Percentiles rank a stretch among this genome's conserved stretches.
phyloP scores from a whole-genome alignment of 2,113 vertebrate species.

The Chloroceryle aenea region DNA sequence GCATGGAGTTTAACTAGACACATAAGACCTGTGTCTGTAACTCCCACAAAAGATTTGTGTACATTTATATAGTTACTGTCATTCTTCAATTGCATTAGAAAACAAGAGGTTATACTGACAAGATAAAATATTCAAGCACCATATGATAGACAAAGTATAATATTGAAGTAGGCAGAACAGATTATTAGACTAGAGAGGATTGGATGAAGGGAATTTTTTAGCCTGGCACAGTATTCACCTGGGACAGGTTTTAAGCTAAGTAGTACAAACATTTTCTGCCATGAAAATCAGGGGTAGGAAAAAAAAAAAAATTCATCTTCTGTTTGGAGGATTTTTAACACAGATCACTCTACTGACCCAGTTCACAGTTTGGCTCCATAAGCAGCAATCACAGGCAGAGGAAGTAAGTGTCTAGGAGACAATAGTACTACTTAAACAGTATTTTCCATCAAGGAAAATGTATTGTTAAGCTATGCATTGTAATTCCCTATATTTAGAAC shows the following conservation, averaged over 20 bases:
- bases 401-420: constrained; percentile 38
- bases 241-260: constrained; percentile 1
- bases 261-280: constrained; percentile 9
- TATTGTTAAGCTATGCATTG: not conserved
- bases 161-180: constrained; percentile 30
- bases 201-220: constrained; percentile 38
- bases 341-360: not conserved
- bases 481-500: constrained; percentile 9
- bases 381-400: not conserved
- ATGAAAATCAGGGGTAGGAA: not conserved
- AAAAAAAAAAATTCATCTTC: not conserved
- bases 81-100: not conserved
- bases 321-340: not conserved
- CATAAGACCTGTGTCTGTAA: not conserved
- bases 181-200: constrained; percentile 19
- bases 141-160: not conserved
- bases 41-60: not conserved
- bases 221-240: not conserved
- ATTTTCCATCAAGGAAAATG: constrained; percentile 40
- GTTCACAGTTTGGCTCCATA: not conserved
- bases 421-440: not conserved
- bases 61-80: not conserved
- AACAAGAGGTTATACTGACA: not conserved
- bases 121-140: constrained; percentile 16
- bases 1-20: not conserved